Conservation (phyloP, 2,888 invertebrate genomes). For the Ectemnius cavifrons region DNA sequence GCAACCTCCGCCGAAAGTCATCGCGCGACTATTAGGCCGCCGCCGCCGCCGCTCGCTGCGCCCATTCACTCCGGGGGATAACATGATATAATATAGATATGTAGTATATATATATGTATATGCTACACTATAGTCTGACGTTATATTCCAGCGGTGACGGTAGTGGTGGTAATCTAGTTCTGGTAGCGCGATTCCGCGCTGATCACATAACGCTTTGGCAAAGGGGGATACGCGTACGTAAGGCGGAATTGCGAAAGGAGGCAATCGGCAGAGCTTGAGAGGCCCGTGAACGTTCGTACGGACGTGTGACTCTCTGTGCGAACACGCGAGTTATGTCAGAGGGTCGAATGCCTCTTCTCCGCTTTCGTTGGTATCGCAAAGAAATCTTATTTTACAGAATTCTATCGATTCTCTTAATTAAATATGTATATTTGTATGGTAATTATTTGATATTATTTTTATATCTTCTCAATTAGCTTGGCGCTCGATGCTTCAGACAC, state of each 20-base stretch:
- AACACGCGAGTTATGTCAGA: slow-evolving; percentile 39
- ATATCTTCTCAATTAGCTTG: neutral
- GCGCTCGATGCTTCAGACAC: neutral
- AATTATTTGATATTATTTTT: slow-evolving; percentile 38
- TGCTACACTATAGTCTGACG: no score
- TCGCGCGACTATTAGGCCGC: neutral
- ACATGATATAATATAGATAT: no score
- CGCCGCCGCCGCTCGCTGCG: slow-evolving; percentile 10
- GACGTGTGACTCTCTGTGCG: no score
- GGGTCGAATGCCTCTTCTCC: neutral
- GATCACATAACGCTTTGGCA: slow-evolving; percentile 27
- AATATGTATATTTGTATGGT: slow-evolving; percentile 36
- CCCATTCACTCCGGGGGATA: neutral
- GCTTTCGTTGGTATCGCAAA: neutral
- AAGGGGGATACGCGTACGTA: slow-evolving; percentile 13
- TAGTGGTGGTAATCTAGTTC: slow-evolving; percentile 25
- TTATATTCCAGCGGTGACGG: no score
- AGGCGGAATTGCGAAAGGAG: slow-evolving; percentile 47
- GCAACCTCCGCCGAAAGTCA: slow-evolving; percentile 44
- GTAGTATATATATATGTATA: no score
- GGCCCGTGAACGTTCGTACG: slow-evolving; percentile 3
- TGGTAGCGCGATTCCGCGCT: slow-evolving; percentile 22
- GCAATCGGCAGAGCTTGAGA: slow-evolving; percentile 17
- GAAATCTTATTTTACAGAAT: neutral
- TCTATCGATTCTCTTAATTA: slow-evolving; percentile 31